Evolutionary conservation across 2,888 invertebrate species (phyloP).

Genomic region (Philonicus albiceps): DNA sequence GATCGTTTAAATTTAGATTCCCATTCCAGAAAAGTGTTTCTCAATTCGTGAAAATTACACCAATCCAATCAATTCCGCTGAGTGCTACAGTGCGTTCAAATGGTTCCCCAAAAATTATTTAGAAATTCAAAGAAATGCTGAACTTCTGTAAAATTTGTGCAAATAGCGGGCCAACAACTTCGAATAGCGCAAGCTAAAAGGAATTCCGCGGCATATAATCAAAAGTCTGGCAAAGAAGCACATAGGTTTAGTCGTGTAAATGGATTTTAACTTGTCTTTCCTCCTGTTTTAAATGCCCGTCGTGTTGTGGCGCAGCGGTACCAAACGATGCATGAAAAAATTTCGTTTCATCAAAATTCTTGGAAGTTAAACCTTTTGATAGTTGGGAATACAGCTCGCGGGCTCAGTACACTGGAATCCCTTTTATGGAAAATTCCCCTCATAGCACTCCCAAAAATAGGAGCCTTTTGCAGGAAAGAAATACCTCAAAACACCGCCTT

Average conservation of each 20-base stretch:
- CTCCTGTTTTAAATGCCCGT: neutral
- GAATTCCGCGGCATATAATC: neutral
- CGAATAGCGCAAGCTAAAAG: neutral
- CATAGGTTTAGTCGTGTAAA: neutral
- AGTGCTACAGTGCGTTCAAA: neutral
- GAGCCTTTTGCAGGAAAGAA: slow-evolving; percentile 7
- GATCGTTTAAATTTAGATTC: neutral
- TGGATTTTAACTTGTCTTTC: neutral
- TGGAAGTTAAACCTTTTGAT: slow-evolving; percentile 40
- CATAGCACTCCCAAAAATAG: slow-evolving; percentile 30
- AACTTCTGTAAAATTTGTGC: neutral
- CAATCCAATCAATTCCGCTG: neutral
- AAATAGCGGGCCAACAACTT: neutral
- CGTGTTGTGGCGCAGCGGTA: neutral
- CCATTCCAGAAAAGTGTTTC: neutral
- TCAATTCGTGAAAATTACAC: neutral
- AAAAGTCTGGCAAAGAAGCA: neutral
- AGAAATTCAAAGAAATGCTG: neutral
- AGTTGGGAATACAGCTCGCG: slow-evolving; percentile 27
- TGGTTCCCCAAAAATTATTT: neutral
- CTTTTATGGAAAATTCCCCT: slow-evolving; percentile 31
- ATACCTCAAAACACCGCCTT: neutral
- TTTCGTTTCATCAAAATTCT: slow-evolving; percentile 40
- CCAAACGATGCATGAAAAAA: slow-evolving; percentile 13
- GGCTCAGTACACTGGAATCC: slow-evolving; percentile 12